A percentile compares a stretch with the other conserved stretches of the same genome.
Evolutionary conservation across 2,888 invertebrate genomes (phyloP).

Genomic region (Ennomos fuscantarius): DNA sequence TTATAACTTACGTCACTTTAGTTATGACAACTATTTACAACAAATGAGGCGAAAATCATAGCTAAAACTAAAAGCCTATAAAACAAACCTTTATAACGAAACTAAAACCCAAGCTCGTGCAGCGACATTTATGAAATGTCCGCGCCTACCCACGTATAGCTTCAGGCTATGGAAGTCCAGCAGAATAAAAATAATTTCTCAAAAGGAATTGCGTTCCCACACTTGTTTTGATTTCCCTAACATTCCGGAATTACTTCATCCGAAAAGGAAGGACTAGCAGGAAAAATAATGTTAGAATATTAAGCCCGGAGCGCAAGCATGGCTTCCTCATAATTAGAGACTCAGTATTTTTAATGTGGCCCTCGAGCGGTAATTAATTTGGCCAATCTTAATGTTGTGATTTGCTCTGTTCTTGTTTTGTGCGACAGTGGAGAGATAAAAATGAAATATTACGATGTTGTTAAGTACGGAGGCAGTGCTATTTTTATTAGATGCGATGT

Average conservation of each 20-base stretch:
- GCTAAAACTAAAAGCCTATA: too few relatives aligned
- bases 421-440: conserved; percentile 32
- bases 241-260: conserved; percentile 22
- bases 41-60: too few relatives aligned
- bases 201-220: conserved; percentile 15
- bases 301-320: conserved; percentile 44
- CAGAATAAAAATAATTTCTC: conserved; percentile 17
- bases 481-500: conserved; percentile 5
- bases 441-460: conserved; percentile 27
- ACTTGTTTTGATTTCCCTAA: conserved; percentile 25
- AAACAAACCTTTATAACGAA: too few relatives aligned
- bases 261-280: conserved; percentile 22
- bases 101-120: neutral
- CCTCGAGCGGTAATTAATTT: conserved; percentile 42
- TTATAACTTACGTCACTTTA: too few relatives aligned
- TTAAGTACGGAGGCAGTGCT: conserved; percentile 9
- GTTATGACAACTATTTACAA: too few relatives aligned
- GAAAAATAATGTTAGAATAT: conserved; percentile 47
- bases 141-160: conserved; percentile 3
- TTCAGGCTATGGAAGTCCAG: conserved; percentile 6
- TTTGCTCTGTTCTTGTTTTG: conserved; percentile 44
- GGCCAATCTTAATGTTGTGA: conserved; percentile 35
- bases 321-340: conserved; percentile 52
- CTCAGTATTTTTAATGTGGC: conserved; percentile 48
- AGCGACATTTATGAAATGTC: conserved; percentile 3